Base-by-base conservation (phyloP, 2,113 vertebrate species). In the Hymenochirus boettgeri region DNA sequence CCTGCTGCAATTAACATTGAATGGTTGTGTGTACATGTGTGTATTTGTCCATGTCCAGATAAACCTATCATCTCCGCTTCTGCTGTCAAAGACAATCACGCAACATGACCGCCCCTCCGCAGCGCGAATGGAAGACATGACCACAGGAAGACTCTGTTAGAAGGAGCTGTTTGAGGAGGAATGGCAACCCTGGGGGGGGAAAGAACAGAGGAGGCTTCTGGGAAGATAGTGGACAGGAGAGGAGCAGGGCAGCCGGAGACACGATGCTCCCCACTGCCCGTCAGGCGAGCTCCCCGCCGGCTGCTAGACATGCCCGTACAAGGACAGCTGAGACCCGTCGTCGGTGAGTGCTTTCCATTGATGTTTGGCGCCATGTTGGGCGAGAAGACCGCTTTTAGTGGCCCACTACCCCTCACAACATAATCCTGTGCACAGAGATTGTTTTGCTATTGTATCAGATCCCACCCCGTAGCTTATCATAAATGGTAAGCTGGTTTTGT, bases 241-340 rank as follows among this genome's bases (percentile, higher is more conserved):
- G 65, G 74, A 72, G 74, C 62, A 65, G 77, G n/a, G 69, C 75
- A 64, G 77, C 74, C 71, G 77, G 78, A 39, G 77, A 79, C 85
- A 89, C 88, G 82, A 89, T 88, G 87, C 86, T 86, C 81, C 82
- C 84, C 76, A 85, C 78, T 77, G 84, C 79, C 71, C 70, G 72
- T 76, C 71, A 37, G 80, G 79, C 74, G 76, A 74, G 31, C 78
- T 75, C 76, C 74, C 79, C 75, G 78, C 81, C 70, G 69, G 75
- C 19, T 37, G 77, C 35, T 75, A 74, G 63, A 69, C 73, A 53
- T 72, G 22, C 78, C 60, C 58, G 50, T 64, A 76, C 75, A 63
- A 70, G 59, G 56, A 65, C 52, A 57, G 73, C 75, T 73, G 77
- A 59, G 69, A 56, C 71, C 70, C 73, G 45, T 70, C 72, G 74